Percentiles rank a stretch among this genome's conserved stretches.
phyloP scores from a whole-genome alignment of 2,113 vertebrate genomes.

The Osmerus mordax region DNA sequence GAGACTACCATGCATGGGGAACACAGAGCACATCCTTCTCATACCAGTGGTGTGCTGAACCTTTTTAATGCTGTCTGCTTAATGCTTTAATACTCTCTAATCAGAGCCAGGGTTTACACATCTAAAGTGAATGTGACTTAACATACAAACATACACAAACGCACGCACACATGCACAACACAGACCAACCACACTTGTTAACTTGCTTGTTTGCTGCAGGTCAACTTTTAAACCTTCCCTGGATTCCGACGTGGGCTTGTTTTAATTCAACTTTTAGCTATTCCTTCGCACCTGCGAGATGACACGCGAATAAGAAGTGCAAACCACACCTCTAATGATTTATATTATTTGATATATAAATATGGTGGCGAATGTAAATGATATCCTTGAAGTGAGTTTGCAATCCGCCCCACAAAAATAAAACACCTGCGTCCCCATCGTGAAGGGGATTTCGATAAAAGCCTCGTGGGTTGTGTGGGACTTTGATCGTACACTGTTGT shows the following conservation, averaged over 20 bases:
- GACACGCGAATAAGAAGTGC: slow-evolving; percentile 60
- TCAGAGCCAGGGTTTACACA: slow-evolving; percentile 64
- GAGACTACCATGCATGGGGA: too few species aligned
- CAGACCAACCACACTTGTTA: slow-evolving; percentile 71
- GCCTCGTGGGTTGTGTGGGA: too few species aligned
- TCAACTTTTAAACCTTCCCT: slow-evolving; percentile 53
- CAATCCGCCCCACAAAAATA: too few species aligned
- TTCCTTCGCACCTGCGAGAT: slow-evolving; percentile 71
- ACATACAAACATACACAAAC: slow-evolving; percentile 59
- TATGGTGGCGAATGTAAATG: slow-evolving; percentile 15
- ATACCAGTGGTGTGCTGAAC: slow-evolving; percentile 62
- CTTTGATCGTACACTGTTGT: too few species aligned
- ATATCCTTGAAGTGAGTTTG: too few species aligned
- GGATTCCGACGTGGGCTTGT: slow-evolving; percentile 66
- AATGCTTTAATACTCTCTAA: slow-evolving; percentile 66
- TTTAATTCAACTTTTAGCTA: slow-evolving; percentile 53
- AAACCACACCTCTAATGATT: slow-evolving; percentile 67
- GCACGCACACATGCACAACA: neutral
- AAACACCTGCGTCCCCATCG: too few species aligned
- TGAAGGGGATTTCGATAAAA: too few species aligned
- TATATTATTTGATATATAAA: slow-evolving; percentile 60
- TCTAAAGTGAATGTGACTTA: slow-evolving; percentile 62
- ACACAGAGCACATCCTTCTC: slow-evolving; percentile 95
- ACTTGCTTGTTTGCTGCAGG: slow-evolving; percentile 59
- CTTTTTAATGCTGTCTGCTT: too few species aligned